phyloP scores from a whole-genome alignment of 1,140 invertebrate species.

The Zaprionus davidi region DNA sequence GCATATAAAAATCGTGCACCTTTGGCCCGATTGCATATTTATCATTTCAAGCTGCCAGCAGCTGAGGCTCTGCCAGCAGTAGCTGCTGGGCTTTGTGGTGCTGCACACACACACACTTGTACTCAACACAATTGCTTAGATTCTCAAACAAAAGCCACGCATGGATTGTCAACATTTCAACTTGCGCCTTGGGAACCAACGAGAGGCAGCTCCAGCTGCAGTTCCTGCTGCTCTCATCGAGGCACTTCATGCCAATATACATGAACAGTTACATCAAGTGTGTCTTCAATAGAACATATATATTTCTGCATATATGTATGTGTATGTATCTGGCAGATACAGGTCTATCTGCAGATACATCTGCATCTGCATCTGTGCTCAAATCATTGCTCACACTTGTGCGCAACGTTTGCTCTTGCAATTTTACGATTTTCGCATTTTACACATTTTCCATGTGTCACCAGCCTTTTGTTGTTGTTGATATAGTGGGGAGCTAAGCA shows the following conservation, averaged over 20 bases:
- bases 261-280: slow-evolving; percentile 46
- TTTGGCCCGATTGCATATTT: slow-evolving; percentile 75
- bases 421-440: slow-evolving; percentile 53
- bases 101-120: slow-evolving; percentile 14
- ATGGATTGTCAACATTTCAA: slow-evolving; percentile 68
- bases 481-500: not conserved
- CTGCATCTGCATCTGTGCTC: slow-evolving; percentile 14
- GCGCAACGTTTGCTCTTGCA: slow-evolving; percentile 49
- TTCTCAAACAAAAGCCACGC: slow-evolving; percentile 52
- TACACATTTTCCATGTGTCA: slow-evolving; percentile 52
- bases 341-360: slow-evolving; percentile 1
- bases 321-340: slow-evolving; percentile 22
- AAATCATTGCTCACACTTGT: slow-evolving; percentile 56
- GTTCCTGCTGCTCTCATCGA: not conserved
- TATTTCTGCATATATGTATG: slow-evolving; percentile 9
- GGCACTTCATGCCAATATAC: slow-evolving; percentile 19
- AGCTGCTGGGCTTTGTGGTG: slow-evolving; percentile 13
- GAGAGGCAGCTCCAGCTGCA: slow-evolving; percentile 19
- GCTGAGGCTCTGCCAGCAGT: slow-evolving; percentile 11
- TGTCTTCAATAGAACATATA: slow-evolving; percentile 8
- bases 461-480: slow-evolving; percentile 43
- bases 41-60: slow-evolving; percentile 69
- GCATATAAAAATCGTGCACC: slow-evolving; percentile 75
- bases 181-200: slow-evolving; percentile 9
- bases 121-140: slow-evolving; percentile 34